These are phyloP conservation scores for Paratilapia polleni DNA, from an alignment of 2,113 vertebrate genomes.

Conservation along the genomic window DNA sequence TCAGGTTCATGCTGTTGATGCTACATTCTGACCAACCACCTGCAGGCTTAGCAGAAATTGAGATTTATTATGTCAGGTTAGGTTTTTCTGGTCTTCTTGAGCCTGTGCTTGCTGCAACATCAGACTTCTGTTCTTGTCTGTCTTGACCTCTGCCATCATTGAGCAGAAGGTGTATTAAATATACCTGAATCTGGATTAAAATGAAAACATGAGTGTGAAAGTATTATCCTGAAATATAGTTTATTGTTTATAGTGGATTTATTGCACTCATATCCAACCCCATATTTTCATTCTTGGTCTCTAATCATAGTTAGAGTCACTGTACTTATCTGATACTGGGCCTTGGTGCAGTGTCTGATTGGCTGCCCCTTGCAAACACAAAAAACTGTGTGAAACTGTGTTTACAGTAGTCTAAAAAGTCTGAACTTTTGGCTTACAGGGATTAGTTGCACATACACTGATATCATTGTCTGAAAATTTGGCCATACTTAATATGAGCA, in stretches of 20 bases:
- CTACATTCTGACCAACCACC: neutral
- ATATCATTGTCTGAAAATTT: too few relatives aligned
- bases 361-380: too few relatives aligned
- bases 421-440: too few relatives aligned
- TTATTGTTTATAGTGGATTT: too few relatives aligned
- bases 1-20: neutral
- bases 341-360: too few relatives aligned
- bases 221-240: neutral
- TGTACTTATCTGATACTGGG: neutral
- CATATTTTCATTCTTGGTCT: neutral
- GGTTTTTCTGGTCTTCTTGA: neutral
- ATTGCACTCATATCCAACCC: neutral
- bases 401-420: too few relatives aligned
- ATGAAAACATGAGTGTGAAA: neutral
- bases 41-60: neutral
- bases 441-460: too few relatives aligned
- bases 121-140: neutral
- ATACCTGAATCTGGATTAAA: neutral
- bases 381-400: too few relatives aligned
- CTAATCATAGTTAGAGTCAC: neutral
- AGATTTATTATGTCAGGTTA: neutral
- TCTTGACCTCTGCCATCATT: neutral
- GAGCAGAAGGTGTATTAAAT: neutral
- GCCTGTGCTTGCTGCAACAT: neutral
- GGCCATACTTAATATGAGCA: neutral